phyloP scores from a whole-genome alignment of 2,113 vertebrate genomes.

The Siphamia tubifer region DNA sequence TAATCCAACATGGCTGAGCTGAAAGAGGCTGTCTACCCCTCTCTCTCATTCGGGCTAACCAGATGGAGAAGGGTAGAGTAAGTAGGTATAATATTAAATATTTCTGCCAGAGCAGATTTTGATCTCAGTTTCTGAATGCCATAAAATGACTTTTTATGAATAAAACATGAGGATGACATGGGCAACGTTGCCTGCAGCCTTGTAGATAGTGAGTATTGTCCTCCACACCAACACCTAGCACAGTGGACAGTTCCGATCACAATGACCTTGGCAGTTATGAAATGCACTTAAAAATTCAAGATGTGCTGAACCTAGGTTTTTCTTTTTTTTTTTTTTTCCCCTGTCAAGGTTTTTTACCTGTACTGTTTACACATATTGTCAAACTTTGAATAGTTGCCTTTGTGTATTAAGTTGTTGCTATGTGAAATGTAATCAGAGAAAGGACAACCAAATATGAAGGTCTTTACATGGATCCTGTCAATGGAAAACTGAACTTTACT shows the following conservation, averaged over 20 bases:
- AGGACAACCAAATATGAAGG: slow-evolving; percentile 20
- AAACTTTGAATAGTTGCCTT: slow-evolving; percentile 29
- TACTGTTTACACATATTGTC: slow-evolving; percentile 15
- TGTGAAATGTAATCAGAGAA: slow-evolving; percentile 28
- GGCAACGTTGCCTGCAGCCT: slow-evolving; percentile 69
- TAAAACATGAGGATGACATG: slow-evolving; percentile 76
- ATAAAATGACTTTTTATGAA: slow-evolving; percentile 72
- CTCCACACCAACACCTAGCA: slow-evolving; percentile 38
- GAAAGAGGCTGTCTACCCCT: slow-evolving; percentile 49
- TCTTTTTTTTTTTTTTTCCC: background rate
- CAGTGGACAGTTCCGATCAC: slow-evolving; percentile 35
- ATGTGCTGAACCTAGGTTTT: slow-evolving; percentile 9
- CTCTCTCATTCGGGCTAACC: slow-evolving; percentile 63
- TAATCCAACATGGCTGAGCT: slow-evolving; percentile 73
- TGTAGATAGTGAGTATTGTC: slow-evolving; percentile 66
- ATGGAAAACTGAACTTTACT: slow-evolving; percentile 26
- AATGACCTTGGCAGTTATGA: slow-evolving; percentile 60
- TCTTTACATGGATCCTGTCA: slow-evolving; percentile 31
- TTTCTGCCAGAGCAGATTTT: slow-evolving; percentile 76
- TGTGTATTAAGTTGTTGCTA: background rate
- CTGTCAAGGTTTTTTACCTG: slow-evolving; percentile 36
- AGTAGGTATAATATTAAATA: slow-evolving; percentile 78
- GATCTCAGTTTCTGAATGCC: slow-evolving; percentile 71
- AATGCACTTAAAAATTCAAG: slow-evolving; percentile 43
- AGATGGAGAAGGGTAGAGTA: slow-evolving; percentile 68